Percentiles rank a stretch among this genome's conserved stretches.
Evolutionary conservation across 2,888 invertebrate species (phyloP).

Genomic region (Philereme transversata): DNA sequence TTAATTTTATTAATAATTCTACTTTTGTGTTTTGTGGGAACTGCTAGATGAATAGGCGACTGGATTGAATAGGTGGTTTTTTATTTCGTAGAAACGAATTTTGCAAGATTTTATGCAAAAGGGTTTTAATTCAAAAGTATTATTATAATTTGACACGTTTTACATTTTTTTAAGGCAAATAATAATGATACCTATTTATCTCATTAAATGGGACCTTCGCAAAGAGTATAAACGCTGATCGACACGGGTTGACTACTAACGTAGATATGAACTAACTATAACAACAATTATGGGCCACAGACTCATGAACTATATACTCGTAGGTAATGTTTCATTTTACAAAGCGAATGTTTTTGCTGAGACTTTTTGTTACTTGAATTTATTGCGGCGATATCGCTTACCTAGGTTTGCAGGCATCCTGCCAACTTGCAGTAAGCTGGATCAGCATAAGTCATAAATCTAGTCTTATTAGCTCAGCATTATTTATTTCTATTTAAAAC

Average conservation of each 20-base stretch:
- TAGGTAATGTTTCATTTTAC: background rate
- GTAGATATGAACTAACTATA: too few species aligned
- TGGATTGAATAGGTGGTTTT: conserved; percentile 21
- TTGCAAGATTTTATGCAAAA: background rate
- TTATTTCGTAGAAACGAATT: background rate
- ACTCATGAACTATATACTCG: background rate
- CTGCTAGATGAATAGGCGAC: conserved; percentile 27
- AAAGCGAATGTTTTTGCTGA: background rate
- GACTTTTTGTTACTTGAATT: conserved; percentile 12
- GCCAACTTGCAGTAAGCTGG: conserved; percentile 28
- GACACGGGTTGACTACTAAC: too few species aligned
- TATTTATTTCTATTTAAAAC: conserved; percentile 4
- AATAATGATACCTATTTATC: too few species aligned
- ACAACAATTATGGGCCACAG: background rate
- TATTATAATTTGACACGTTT: background rate
- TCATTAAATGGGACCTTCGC: too few species aligned
- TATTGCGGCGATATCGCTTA: conserved; percentile 18
- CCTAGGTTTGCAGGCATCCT: conserved; percentile 18
- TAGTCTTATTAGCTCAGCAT: conserved; percentile 16
- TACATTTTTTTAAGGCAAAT: too few species aligned
- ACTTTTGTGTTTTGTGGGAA: conserved; percentile 43
- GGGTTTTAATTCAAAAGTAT: background rate
- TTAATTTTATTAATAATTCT: conserved; percentile 47
- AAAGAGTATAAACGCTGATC: too few species aligned
- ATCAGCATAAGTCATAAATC: conserved; percentile 24